These are phyloP conservation scores for Phoxinus phoxinus DNA, from an alignment of 2,113 vertebrate species.

Conservation along the genomic window DNA sequence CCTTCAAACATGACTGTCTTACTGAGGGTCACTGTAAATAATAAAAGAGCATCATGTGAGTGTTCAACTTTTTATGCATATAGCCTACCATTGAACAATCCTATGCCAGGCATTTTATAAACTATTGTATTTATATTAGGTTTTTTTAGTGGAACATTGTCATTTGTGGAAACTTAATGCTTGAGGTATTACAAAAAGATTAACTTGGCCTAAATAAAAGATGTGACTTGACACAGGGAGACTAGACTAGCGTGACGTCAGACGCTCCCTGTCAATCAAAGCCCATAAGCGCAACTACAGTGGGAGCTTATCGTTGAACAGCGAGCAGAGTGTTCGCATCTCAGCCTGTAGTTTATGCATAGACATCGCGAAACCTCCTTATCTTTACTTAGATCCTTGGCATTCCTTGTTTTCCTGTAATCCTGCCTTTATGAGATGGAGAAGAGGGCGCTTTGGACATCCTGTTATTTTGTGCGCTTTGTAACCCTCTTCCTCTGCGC, in stretches of 20 bases:
- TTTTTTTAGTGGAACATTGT: neutral
- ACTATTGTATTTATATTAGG: neutral
- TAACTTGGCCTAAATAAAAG: neutral
- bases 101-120: no score
- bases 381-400: neutral
- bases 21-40: neutral
- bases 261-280: constrained; percentile 35
- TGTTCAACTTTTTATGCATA: neutral
- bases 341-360: neutral
- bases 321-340: neutral
- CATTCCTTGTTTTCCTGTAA: neutral
- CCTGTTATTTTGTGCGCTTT: constrained; percentile 39
- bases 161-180: neutral
- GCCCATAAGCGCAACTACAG: constrained; percentile 14
- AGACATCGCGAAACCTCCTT: neutral
- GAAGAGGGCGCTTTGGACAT: constrained; percentile 26
- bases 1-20: neutral
- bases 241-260: constrained; percentile 46
- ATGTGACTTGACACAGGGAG: neutral
- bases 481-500: constrained; percentile 46
- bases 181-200: neutral
- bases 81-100: neutral
- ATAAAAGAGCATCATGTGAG: neutral
- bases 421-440: constrained; percentile 42
- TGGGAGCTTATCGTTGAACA: neutral